Percentiles rank a stretch among this genome's conserved stretches.
phyloP scores from a whole-genome alignment of 2,797 vertebrate genomes.

The Mormyrops boulengeri region DNA sequence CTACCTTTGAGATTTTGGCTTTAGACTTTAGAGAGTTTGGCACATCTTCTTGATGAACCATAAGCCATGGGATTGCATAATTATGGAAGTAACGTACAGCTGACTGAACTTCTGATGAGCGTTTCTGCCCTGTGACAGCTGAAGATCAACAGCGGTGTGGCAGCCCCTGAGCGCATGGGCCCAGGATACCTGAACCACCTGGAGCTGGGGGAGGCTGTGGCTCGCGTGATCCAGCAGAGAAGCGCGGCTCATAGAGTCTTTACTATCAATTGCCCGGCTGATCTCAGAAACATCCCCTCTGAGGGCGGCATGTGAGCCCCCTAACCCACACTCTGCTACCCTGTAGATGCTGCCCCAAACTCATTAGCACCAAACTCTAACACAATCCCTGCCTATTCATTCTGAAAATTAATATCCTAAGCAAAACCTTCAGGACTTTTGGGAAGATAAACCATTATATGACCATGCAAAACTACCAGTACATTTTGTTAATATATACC shows the following conservation, averaged over 20 bases:
- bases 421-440: neutral
- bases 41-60: neutral
- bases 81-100: neutral
- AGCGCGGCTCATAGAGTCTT: slow-evolving; percentile 56
- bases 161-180: slow-evolving; percentile 53
- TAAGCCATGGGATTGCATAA: neutral
- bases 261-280: slow-evolving; percentile 57
- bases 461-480: neutral
- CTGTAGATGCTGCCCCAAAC: slow-evolving; percentile 5
- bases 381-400: neutral
- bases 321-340: neutral
- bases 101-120: neutral
- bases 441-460: neutral
- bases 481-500: neutral
- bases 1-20: neutral
- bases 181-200: slow-evolving; percentile 64
- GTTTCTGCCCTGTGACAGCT: slow-evolving; percentile 47
- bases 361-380: neutral
- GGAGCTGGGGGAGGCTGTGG: slow-evolving; percentile 61
- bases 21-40: neutral
- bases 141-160: slow-evolving; percentile 72
- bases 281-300: slow-evolving; percentile 60
- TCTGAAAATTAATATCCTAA: neutral
- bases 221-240: slow-evolving; percentile 51
- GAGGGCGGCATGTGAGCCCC: slow-evolving; percentile 44